Conservation (phyloP, 2,113 vertebrate genomes). For the Sorex fumeus region DNA sequence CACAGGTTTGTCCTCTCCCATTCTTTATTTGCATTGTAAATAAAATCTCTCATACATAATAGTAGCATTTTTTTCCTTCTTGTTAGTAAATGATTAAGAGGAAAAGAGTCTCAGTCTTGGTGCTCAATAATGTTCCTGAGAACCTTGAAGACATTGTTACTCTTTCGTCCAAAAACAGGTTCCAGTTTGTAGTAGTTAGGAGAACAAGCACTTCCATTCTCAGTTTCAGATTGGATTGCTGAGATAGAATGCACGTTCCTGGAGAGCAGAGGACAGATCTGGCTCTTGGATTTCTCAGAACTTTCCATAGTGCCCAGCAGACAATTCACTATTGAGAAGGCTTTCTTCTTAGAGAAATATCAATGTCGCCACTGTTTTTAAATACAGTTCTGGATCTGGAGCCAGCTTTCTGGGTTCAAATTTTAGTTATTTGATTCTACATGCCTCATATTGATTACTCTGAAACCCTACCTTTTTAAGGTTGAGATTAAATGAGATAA, state of each 20-base stretch:
- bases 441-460: background rate
- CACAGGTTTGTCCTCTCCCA: background rate
- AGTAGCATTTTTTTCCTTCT: background rate
- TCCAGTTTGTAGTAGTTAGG: background rate
- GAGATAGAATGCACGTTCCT: background rate
- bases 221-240: background rate
- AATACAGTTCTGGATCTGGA: background rate
- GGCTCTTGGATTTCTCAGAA: background rate
- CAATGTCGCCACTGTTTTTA: background rate
- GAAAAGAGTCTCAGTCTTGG: background rate
- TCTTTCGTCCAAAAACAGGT: background rate
- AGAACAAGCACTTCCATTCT: background rate
- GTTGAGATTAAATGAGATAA: conserved; percentile 26
- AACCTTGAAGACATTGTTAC: background rate
- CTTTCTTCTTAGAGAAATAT: background rate
- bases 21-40: background rate
- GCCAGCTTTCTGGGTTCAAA: background rate
- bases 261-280: background rate
- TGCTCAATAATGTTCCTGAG: background rate
- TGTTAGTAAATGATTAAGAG: conserved; percentile 20
- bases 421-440: background rate
- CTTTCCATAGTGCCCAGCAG: background rate
- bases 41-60: background rate
- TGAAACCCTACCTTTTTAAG: background rate
- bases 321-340: background rate